phyloP scores from a whole-genome alignment of 2,113 vertebrate species.

The Podocnemis expansa region DNA sequence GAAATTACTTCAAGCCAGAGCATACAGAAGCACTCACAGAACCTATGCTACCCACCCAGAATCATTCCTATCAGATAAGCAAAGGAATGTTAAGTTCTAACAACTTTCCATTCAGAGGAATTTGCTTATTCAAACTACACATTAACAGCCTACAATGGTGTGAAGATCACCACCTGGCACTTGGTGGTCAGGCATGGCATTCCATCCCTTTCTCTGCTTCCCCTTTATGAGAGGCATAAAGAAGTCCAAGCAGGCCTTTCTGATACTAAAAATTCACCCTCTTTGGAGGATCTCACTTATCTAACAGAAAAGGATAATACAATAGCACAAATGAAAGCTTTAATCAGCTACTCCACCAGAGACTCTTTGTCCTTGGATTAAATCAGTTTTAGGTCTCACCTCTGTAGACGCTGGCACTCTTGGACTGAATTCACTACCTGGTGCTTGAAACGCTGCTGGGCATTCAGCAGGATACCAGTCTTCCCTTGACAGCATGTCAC shows the following conservation, averaged over 20 bases:
- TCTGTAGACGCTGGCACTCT: not conserved
- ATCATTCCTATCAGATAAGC: no score
- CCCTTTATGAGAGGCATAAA: not conserved
- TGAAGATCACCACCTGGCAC: not conserved
- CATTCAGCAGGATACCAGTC: not conserved
- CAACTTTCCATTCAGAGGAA: not conserved
- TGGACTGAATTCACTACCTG: not conserved
- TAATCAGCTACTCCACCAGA: not conserved
- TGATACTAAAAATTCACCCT: no score
- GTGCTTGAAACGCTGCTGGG: not conserved
- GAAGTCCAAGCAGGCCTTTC: not conserved
- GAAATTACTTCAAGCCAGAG: no score
- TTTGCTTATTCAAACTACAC: not conserved
- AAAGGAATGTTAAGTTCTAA: not conserved
- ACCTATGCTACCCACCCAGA: no score
- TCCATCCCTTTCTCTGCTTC: not conserved
- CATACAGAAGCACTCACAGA: no score
- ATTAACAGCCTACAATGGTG: not conserved
- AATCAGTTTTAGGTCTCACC: not conserved
- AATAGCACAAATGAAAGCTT: not conserved
- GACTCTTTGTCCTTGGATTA: not conserved
- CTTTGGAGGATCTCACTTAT: not conserved
- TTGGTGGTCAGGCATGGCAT: not conserved
- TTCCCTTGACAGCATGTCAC: not conserved
- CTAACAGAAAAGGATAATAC: not conserved